Evolutionary conservation across 2,797 vertebrate species (phyloP).

Genomic region (Macropodus opercularis): DNA sequence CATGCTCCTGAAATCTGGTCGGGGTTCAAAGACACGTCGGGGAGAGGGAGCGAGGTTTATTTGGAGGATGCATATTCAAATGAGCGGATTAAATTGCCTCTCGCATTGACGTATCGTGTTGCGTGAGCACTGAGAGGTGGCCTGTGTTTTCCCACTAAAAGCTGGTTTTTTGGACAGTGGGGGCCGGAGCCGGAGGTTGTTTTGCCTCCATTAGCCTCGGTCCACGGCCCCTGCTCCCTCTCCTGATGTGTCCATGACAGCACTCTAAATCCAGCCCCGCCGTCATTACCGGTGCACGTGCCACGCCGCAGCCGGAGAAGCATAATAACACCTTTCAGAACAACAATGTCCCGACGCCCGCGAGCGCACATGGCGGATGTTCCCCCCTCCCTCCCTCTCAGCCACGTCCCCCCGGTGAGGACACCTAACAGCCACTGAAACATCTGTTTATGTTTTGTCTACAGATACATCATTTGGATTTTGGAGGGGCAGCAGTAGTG

Average conservation of each 20-base stretch:
- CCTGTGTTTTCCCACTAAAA: slow-evolving; percentile 74
- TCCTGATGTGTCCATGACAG: slow-evolving; percentile 68
- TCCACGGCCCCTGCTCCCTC: slow-evolving; percentile 70
- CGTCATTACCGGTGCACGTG: slow-evolving; percentile 62
- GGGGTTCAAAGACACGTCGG: slow-evolving; percentile 88
- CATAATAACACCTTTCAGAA: slow-evolving; percentile 79
- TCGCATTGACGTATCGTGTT: slow-evolving; percentile 71
- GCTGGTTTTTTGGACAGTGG: slow-evolving; percentile 77
- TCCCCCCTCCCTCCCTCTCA: background rate
- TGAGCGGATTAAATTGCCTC: slow-evolving; percentile 77
- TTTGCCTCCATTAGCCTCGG: slow-evolving; percentile 77
- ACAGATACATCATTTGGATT: slow-evolving; percentile 72
- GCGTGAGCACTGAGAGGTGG: slow-evolving; percentile 60
- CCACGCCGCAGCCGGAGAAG: slow-evolving; percentile 35
- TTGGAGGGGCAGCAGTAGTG: slow-evolving; percentile 20
- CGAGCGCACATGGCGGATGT: slow-evolving; percentile 52
- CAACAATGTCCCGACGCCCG: slow-evolving; percentile 56
- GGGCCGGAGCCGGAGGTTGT: slow-evolving; percentile 69
- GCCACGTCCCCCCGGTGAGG: slow-evolving; percentile 43
- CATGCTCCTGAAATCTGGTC: slow-evolving; percentile 92
- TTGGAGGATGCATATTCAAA: slow-evolving; percentile 80
- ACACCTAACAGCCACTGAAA: slow-evolving; percentile 76
- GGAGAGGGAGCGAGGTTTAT: slow-evolving; percentile 66
- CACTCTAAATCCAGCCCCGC: slow-evolving; percentile 65
- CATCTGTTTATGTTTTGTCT: slow-evolving; percentile 77